Base-by-base conservation (phyloP, 2,888 invertebrate species). In the Eueremaeus valkanovi region DNA sequence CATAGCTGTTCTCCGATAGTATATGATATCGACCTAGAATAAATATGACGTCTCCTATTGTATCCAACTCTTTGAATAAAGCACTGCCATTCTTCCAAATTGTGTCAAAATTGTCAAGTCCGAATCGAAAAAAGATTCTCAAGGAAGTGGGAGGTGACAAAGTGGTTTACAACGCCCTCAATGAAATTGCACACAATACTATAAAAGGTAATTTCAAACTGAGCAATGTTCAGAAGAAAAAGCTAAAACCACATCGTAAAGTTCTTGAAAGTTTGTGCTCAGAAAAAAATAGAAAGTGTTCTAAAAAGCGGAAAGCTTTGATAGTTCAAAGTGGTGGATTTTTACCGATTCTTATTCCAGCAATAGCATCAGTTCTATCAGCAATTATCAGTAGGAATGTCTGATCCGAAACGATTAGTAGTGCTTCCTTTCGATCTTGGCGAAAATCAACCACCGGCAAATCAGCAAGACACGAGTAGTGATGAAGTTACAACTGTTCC, bases 111-210 rank as follows among this genome's bases (percentile, higher is more conserved):
- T 18, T 31, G n/a, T 9, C n/a, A 16, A 8, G 8, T n/a, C 1
- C 6, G 8, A 51, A 31, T 6, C 27, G 49, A 18, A 33, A 31
- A n/a, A 31, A 16, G 3, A 16, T 73, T 2, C 21, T 73, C 1
- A 33, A 6, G 18, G 6, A 49, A 9, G 1, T 55, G 1, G 33
- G 49, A 8, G 51, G 31, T 31, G 51, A 51, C 16, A 33, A 55
- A 21, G 13, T 13, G 0, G 1, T 73, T 5, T 33, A 21, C 9
- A 63, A 29, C 40, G 74, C 74, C 6, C 27, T 74, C 11, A 21
- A 40, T 27, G 74, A 63, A 42, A 21, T 74, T 18, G 31, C 74
- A 31, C n/a, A 31, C 27, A 74, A 74, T 24, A 18, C 45, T 9
- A 1, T 74, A n/a, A 18, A 63, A 40, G 63, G 63, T 1, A 74